Base-by-base conservation (phyloP, 1,140 invertebrate species). In the Zaprionus taronus region DNA sequence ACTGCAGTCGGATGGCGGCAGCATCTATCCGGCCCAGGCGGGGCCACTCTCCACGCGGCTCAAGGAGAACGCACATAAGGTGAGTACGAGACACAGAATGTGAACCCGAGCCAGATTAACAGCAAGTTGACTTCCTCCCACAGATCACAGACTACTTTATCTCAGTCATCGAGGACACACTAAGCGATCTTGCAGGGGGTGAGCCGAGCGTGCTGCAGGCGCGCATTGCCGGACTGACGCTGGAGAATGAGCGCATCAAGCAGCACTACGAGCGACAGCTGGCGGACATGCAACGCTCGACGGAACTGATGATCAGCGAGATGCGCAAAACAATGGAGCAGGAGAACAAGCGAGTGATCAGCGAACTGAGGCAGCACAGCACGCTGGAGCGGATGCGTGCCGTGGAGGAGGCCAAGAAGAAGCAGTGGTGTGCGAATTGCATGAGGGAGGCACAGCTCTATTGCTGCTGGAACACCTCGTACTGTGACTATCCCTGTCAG, bases 381-480 rank as follows among this genome's bases (percentile, higher is more conserved):
- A 95, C 96, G 66, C 86, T 94, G 5, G 96, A 97, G 60, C 94
- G 95, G 56, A 89, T 95, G 70, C 94, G 94, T 41, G 94, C 94
- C n/a, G 93, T 97, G 1, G 95, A 96, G 58, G 96, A 97, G 75
- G 95, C 95, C 0, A 98, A 98, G 93, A 95, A 94, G 38, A 97
- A 97, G 91, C 96, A 97, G 87, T 98, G 98, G 98, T 98, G 98
- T 93, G 95, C 96, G 0, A 95, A 95, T 82, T 99, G 98, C 93
- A 95, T 95, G 53, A 96, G 96, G 75, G 97, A 98, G 93, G 97
- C 97, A 1, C 95, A 97, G 74, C 97, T 97, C 91, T 98, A 98
- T 93, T 98, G 98, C 89, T 98, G 98, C 86, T 98, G 97, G 97
- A 98, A 98, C 93, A 98, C 98, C 1, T 96, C 97, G 36, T 99